Percentiles rank a stretch among this genome's conserved stretches.
These are phyloP conservation scores for Bubo bubo DNA, from an alignment of 2,113 vertebrate genomes.

Conservation along the genomic window DNA sequence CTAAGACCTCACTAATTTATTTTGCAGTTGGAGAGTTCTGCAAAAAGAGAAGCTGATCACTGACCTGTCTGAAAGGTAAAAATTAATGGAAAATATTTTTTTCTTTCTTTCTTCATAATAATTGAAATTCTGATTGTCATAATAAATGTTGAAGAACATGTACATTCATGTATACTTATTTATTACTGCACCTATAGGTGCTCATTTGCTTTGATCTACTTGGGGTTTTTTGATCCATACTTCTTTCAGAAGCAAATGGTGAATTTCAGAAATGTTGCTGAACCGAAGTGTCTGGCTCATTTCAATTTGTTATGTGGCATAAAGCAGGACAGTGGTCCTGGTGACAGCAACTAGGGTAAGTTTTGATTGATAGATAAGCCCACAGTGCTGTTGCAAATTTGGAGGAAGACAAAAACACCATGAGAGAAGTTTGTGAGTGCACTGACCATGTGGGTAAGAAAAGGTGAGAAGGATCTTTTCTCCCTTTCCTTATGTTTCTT, in stretches of 20 bases:
- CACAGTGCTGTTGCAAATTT: background rate
- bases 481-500: background rate
- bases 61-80: background rate
- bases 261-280: background rate
- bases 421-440: background rate
- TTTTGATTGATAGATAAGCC: background rate
- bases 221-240: rapidly evolving
- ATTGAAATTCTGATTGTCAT: background rate
- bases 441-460: background rate
- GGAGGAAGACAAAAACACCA: background rate
- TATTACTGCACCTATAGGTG: background rate
- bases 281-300: background rate
- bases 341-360: background rate
- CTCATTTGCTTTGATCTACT: background rate
- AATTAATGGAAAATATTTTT: background rate
- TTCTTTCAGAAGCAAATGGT: background rate
- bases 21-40: background rate
- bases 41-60: background rate
- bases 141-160: background rate
- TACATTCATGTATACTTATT: background rate
- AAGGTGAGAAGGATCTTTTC: background rate
- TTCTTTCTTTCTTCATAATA: background rate
- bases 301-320: background rate
- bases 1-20: background rate
- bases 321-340: background rate